These are phyloP conservation scores for Emmelina monodactyla DNA, from an alignment of 2,888 invertebrate genomes.

Conservation along the genomic window DNA sequence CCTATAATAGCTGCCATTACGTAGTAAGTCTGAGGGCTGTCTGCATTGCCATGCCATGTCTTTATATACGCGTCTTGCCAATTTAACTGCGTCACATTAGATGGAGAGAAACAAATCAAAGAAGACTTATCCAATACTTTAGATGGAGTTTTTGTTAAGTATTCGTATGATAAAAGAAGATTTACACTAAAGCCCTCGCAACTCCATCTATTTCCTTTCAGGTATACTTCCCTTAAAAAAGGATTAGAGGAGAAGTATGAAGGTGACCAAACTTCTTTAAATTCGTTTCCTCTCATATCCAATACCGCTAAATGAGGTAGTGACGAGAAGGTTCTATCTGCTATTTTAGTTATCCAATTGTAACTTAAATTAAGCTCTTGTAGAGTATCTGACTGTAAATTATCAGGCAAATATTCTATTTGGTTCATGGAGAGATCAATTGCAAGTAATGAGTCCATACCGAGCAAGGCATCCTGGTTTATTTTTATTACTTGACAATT, in stretches of 20 bases:
- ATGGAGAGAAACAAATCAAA: conserved; percentile 73
- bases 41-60: conserved; percentile 65
- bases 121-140: conserved; percentile 47
- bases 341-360: conserved; percentile 67
- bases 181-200: conserved; percentile 71
- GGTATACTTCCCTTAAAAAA: conserved; percentile 63
- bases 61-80: conserved; percentile 75
- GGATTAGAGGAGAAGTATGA: conserved; percentile 69
- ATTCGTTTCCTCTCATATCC: conserved; percentile 75
- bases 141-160: conserved; percentile 61
- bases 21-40: conserved; percentile 52
- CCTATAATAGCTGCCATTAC: conserved; percentile 62
- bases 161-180: conserved; percentile 68
- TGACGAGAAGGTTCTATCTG: conserved; percentile 67
- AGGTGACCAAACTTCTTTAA: conserved; percentile 69
- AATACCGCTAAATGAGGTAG: conserved; percentile 70
- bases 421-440: conserved; percentile 73
- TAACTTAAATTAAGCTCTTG: conserved; percentile 67
- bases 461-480: conserved; percentile 51
- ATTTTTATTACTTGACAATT: conserved; percentile 70
- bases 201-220: conserved; percentile 80
- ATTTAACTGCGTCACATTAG: conserved; percentile 67
- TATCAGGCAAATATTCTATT: conserved; percentile 67
- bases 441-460: conserved; percentile 64
- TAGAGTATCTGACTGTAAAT: conserved; percentile 65